phyloP scores from a whole-genome alignment of 2,888 invertebrate species.

The Argyresthia goedartella region DNA sequence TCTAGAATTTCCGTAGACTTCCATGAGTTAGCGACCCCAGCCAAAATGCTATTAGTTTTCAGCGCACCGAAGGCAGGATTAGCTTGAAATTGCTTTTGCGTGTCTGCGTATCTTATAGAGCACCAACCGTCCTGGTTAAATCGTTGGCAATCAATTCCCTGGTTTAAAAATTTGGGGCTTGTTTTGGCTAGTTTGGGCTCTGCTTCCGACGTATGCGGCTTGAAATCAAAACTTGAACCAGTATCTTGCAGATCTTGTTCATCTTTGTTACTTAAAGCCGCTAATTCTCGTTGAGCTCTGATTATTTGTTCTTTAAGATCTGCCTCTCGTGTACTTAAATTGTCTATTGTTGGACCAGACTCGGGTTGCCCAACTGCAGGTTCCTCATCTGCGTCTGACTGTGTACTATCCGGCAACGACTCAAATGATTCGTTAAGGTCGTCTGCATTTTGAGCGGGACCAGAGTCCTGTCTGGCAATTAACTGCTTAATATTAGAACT shows the following conservation, averaged over 20 bases:
- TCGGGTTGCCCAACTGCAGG: neutral
- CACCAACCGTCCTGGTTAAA: conserved; percentile 8
- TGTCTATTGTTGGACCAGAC: neutral
- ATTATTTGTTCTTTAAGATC: neutral
- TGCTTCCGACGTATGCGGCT: neutral
- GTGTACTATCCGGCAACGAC: neutral
- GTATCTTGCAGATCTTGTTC: too few species aligned
- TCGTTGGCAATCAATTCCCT: conserved; percentile 9
- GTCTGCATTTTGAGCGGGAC: neutral
- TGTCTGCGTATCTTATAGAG: conserved; percentile 5
- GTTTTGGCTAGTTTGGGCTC: neutral
- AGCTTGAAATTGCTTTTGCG: conserved; percentile 3
- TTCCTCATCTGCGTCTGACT: neutral
- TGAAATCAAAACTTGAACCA: neutral
- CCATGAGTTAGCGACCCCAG: conserved; percentile 10
- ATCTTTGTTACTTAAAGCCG: too few species aligned
- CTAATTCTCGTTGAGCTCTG: too few species aligned
- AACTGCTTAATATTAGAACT: too few species aligned
- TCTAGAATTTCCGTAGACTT: neutral
- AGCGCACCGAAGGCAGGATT: conserved; percentile 1
- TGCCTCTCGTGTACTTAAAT: neutral
- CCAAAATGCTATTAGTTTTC: conserved; percentile 9
- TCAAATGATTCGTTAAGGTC: neutral
- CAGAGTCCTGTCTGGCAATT: neutral
- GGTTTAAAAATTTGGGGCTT: neutral